Percentiles rank a stretch among this genome's conserved stretches.
Evolutionary conservation across 1,140 invertebrate genomes (phyloP).

Genomic region (Ceratosolen fusciceps): DNA sequence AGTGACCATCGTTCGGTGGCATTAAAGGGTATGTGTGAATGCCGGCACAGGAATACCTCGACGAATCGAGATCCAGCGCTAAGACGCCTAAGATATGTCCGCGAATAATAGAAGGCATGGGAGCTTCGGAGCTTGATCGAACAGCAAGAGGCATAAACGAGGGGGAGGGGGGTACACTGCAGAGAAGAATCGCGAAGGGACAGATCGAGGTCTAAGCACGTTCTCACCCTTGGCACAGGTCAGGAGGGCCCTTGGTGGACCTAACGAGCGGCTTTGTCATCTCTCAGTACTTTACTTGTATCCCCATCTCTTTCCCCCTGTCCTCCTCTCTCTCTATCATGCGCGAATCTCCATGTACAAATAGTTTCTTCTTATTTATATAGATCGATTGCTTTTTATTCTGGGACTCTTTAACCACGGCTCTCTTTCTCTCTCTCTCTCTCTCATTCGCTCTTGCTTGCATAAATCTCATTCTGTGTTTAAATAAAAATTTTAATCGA

Average conservation of each 20-base stretch:
- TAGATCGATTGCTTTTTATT: constrained; percentile 19
- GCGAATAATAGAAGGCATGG: constrained; percentile 43
- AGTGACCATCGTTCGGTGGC: constrained; percentile 27
- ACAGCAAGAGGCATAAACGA: too few species aligned
- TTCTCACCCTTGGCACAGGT: constrained; percentile 68
- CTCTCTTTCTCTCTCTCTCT: background rate
- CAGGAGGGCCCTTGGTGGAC: constrained; percentile 68
- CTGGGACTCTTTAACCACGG: background rate
- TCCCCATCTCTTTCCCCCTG: background rate
- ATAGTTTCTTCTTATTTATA: background rate
- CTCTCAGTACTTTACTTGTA: constrained; percentile 55
- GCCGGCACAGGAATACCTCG: background rate
- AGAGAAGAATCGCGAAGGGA: constrained; percentile 57
- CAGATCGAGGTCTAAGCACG: constrained; percentile 67
- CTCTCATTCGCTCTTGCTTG: too few species aligned
- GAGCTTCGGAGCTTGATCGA: too few species aligned
- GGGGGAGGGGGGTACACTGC: too few species aligned
- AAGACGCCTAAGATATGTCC: constrained; percentile 40
- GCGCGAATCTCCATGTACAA: background rate
- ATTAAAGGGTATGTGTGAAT: constrained; percentile 35
- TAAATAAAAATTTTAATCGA: background rate
- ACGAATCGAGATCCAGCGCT: background rate
- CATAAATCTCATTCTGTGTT: too few species aligned
- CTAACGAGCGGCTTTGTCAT: constrained; percentile 71
- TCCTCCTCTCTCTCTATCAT: background rate